phyloP scores from a whole-genome alignment of 2,888 invertebrate species.

The Apodemia duryi region DNA sequence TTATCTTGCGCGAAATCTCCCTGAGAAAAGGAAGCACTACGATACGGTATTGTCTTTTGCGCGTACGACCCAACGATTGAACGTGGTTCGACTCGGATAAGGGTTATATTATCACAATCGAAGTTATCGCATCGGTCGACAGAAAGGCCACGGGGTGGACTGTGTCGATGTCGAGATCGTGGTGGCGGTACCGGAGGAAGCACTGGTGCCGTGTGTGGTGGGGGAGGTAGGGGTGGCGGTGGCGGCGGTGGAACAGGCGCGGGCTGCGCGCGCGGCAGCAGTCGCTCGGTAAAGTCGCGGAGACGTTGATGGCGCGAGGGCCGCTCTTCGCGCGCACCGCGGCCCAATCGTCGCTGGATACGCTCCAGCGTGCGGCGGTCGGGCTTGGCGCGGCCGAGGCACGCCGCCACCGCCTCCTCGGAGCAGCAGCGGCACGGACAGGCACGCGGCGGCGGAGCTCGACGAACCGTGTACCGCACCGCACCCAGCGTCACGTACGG shows the following conservation, averaged over 20 bases:
- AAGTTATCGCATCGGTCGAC: slow-evolving; percentile 70
- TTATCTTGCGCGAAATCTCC: slow-evolving; percentile 86
- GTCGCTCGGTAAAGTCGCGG: slow-evolving; percentile 89
- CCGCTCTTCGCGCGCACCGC: slow-evolving; percentile 72
- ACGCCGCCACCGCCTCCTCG: slow-evolving; percentile 76
- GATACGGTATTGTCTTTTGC: slow-evolving; percentile 84
- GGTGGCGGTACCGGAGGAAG: slow-evolving; percentile 79
- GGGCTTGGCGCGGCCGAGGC: slow-evolving; percentile 73
- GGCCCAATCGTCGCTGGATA: slow-evolving; percentile 87
- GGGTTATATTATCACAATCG: slow-evolving; percentile 69
- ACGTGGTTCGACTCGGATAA: slow-evolving; percentile 79
- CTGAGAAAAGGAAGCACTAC: slow-evolving; percentile 93
- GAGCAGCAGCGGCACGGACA: slow-evolving; percentile 78
- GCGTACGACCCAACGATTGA: slow-evolving; percentile 81
- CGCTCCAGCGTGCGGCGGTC: slow-evolving; percentile 88
- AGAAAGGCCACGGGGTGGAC: slow-evolving; percentile 67
- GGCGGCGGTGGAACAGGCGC: slow-evolving; percentile 47
- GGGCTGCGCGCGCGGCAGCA: slow-evolving; percentile 79
- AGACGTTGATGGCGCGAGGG: slow-evolving; percentile 83
- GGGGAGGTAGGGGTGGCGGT: slow-evolving; percentile 62
- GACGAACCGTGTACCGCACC: slow-evolving; percentile 84
- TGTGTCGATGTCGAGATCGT: slow-evolving; percentile 71
- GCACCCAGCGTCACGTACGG: slow-evolving; percentile 84
- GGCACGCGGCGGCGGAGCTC: slow-evolving; percentile 81
- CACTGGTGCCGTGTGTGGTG: slow-evolving; percentile 74